Evolutionary conservation across 2,113 vertebrate genomes (phyloP), one percentile per base, ranked within the genome.

Genomic region (Datnioides undecimradiatus): DNA sequence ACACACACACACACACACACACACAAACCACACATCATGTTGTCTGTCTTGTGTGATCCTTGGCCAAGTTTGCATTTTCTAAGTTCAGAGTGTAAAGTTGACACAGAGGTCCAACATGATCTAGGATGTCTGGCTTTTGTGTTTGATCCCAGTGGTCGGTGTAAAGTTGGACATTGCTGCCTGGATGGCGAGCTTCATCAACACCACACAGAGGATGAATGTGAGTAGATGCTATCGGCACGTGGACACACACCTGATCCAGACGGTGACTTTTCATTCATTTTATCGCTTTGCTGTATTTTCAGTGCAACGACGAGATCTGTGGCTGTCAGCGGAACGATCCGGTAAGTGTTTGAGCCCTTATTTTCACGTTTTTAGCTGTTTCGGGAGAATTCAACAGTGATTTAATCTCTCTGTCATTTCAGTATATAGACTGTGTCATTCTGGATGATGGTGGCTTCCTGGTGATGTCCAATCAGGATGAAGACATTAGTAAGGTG

Each of bases 391-490:
- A 31, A 58, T 38, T 19, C 33, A 29, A 11, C 19, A 3, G 6
- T 60, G 14, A 19, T 60, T 34, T 70, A 60, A 66, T 10, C 43
- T 93, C 5, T 63, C 0, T 93, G 71, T 76, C 41, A 14, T 92
- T 89, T 34, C 88, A 99, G 98, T 92, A 96, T 41, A 92, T 99
- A 80, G 97, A 99, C 76, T 99, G 98, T 87, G 94, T 98, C 87
- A 95, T 99, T 84, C 95, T 99, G 82, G 98, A 99, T 33, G 98
- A 99, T 1, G 98, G 98, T 6, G 98, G 98, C 33, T 99, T 99
- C 93, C 95, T 99, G 89, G 83, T 99, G 87, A 98, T 99, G 97
- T 95, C 98, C 79, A 99, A 99, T 91, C 94, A 95, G 73, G 96
- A 97, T 36, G 91, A 95, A 8, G 96, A 98, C 76, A 95, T 96